Evolutionary conservation across 2,797 vertebrate genomes (phyloP), one percentile per base, ranked within the genome.

Genomic region (Etheostoma nigrum): DNA sequence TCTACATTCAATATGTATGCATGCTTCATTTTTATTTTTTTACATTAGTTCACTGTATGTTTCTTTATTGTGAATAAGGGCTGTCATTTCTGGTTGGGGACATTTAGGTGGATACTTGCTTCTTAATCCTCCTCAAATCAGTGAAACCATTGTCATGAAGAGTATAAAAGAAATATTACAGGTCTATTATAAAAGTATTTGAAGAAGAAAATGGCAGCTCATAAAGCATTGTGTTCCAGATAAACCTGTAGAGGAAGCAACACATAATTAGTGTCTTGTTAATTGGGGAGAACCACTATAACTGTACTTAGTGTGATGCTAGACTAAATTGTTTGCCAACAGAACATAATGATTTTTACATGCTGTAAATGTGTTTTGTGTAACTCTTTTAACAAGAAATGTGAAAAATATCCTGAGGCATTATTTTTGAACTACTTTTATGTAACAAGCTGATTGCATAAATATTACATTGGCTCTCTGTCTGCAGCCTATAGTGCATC

Each of bases 211-310:
- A 69, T 45, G 49, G 23, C 55, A 57, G 36, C 65, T 64, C 67
- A 79, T 72, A 72, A 80, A 85, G 83, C 67, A 68, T 21, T 44
- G 74, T 73, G 53, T 65, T 84, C 19, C 36, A 72, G 58, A 81
- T 86, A 84, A 84, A 90, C 79, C 79, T 84, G 68, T 48, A 54
- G 80, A 86, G 59, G 78, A 89, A 80, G 80, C 82, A 91, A 80
- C 74, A 86, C 81, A 90, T 88, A 85, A 93, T 94, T 94, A 92
- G 85, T 81, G 79, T 85, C 84, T 92, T 89, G 83, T 92, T 93
- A 92, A 92, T 92, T 91, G 77, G 61, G 64, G 65, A 86, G 79
- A 92, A 83, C 76, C 74, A 93, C 89, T 87, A 86, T 65, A 82
- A 81, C 53, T 27, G 33, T 74, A 78, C 79, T 90, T 86, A 89